Conservation (phyloP, 1,140 invertebrate genomes). For the Lepidurus packardi region DNA sequence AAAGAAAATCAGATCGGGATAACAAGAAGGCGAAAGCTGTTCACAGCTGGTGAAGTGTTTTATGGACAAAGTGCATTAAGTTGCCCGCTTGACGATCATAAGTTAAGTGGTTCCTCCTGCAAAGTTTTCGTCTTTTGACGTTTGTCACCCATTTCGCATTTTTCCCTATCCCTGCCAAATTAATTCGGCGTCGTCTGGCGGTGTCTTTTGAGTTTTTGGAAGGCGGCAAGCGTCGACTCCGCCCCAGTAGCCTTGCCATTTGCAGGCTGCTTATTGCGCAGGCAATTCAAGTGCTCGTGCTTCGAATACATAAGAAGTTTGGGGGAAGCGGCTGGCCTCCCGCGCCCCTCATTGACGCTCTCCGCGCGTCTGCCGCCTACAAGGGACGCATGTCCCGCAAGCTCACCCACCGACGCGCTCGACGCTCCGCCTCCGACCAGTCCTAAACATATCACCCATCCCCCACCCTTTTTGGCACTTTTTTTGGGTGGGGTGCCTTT, state of each 20-base stretch:
- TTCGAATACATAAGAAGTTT: not conserved
- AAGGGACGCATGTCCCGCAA: not conserved
- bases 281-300: not conserved
- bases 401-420: slow-evolving; percentile 11
- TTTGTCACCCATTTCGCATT: not conserved
- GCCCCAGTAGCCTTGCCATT: slow-evolving; percentile 14
- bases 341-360: not conserved
- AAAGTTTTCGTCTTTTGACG: slow-evolving; percentile 1
- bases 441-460: slow-evolving; percentile 3
- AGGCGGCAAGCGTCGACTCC: not conserved
- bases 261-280: not conserved
- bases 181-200: slow-evolving; percentile 18
- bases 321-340: not conserved
- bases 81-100: not conserved
- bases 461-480: not conserved
- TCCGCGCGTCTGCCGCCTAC: slow-evolving; percentile 16
- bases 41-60: not conserved
- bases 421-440: not conserved
- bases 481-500: not conserved
- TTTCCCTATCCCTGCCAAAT: not conserved
- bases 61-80: not conserved
- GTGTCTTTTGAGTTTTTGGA: slow-evolving; percentile 11
- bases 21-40: not conserved
- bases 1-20: too few relatives aligned
- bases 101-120: not conserved